These are phyloP conservation scores for Dicrostonyx torquatus DNA, from an alignment of 2,797 vertebrate genomes.

Conservation along the genomic window DNA sequence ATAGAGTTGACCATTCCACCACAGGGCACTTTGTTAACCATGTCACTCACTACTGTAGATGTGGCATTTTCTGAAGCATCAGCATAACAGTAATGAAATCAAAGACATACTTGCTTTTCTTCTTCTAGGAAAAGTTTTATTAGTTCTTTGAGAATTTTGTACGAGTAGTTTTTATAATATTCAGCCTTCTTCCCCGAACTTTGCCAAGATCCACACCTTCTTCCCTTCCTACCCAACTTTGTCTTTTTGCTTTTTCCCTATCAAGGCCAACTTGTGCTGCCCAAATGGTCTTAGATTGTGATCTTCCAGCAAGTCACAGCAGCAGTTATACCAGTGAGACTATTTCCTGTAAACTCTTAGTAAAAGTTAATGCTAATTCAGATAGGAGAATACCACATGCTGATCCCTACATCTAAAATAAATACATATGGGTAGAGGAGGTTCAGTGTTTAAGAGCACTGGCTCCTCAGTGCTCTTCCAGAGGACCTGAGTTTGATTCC, in stretches of 20 bases:
- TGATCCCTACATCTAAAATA: not conserved
- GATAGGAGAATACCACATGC: not conserved
- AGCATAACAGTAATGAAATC: not conserved
- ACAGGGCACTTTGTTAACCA: not conserved
- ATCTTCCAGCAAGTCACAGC: not conserved
- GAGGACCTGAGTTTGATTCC: not conserved
- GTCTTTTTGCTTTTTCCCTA: not conserved
- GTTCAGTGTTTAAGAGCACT: not conserved
- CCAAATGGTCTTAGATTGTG: not conserved
- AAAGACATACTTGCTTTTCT: conserved; percentile 27
- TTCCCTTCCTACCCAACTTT: not conserved
- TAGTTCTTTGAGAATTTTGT: not conserved
- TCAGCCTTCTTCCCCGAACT: not conserved
- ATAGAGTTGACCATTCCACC: not conserved
- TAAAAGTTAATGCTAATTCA: conserved; percentile 47
- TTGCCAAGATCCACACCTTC: not conserved
- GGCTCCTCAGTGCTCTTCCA: not conserved
- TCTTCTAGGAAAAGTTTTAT: conserved; percentile 24
- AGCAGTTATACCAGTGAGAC: not conserved
- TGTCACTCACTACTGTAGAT: not conserved
- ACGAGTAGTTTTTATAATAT: not conserved
- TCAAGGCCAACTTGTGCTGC: not conserved
- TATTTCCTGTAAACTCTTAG: conserved; percentile 38
- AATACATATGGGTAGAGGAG: not conserved
- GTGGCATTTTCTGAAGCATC: not conserved